Base-by-base conservation (phyloP, 2,888 invertebrate species). In the Melinaea menophilus region DNA sequence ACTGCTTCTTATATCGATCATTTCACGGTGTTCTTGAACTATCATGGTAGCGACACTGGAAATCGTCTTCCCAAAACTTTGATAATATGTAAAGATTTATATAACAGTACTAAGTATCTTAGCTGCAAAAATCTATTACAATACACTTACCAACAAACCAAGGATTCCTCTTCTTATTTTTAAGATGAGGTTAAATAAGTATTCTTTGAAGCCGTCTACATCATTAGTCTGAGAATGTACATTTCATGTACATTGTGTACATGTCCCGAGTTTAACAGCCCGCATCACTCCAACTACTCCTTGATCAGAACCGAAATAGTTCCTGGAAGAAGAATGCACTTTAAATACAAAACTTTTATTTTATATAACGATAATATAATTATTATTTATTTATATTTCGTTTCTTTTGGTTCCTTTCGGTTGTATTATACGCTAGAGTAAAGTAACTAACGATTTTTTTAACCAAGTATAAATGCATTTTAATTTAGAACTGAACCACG, bases 221-320 rank as follows among this genome's bases (percentile, higher is more conserved):
- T 95, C 95, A 80, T 97, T 96, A 0, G 98, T 98, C 78, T 96
- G 95, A 0, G 98, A 98, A 78, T 98, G 98, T 0, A 98, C 97
- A 9, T 97, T 97, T 69, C 98, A 92, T 0, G 98, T 98, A n/a
- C 98, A 88, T 58, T 90, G 90, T 55, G 92, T 9, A 96, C 96
- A 79, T 97, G 22, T 97, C 68, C 94, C 93, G 4, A 98, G 92
- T 64, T 22, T 22, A 22, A 22, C 22, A 22, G 22, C 22, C 22
- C 22, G 22, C 22, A 22, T 22, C 22, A 22, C 22, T 22, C 22
- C 22, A 22, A 22, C 1, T 22, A 98, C 98, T 90, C 98, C 98
- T 89, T 98, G 98, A 86, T 98, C 98, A 0, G 98, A 98, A 0
- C 96, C 98, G 83, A 97, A 98, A 98, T 98, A 59, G 97, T 97